Evolutionary conservation across 2,888 invertebrate genomes (phyloP), one percentile per base, ranked within the genome.

Genomic region (Steromphala cineraria): DNA sequence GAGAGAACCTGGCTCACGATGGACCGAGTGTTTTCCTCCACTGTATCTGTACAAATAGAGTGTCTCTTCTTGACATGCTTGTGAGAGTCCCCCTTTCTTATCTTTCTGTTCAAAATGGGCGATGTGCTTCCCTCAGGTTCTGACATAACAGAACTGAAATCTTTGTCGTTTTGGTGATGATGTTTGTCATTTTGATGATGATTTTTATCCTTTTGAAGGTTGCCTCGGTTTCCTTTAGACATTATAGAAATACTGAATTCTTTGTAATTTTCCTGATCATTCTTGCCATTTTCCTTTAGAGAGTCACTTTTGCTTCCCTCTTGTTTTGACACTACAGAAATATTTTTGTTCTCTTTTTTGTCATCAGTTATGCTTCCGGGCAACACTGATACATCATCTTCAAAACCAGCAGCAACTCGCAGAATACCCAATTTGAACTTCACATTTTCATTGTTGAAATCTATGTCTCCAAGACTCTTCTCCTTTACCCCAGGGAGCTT

Each of bases 1-100:
- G 88, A 87, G 28, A 89, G 62, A 5, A 84, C 83, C 55, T 85
- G 84, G 79, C 80, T 83, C 13, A 88, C 82, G 10, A 81, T 28
- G 4, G 62, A 62, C 10, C 17, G 53, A 7, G 80, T 77, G 17
- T 8, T 53, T 8, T 21, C 31, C 10, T 46, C 13, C 17, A 53
- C 10, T 28, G 17, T n/a, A 17, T 36, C 53, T 1, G 53, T 31
- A 53, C 24, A 36, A 31, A 55, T 28, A 2, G 55, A 55, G 28
- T 24, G 24, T 55, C 28, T 76, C 1, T 53, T 53, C 17, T 13
- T 46, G 46, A 46, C 46, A 13, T 46, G 46, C 13, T 46, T 46
- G 46, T 46, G 46, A 46, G 46, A 24, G 8, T 28, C 53, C 19
- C 53, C 53, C 53, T 31, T 76, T 31, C 76, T 28, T 55, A 36